Evolutionary conservation across 2,113 vertebrate species (phyloP).

Genomic region (Eulemur macaco): DNA sequence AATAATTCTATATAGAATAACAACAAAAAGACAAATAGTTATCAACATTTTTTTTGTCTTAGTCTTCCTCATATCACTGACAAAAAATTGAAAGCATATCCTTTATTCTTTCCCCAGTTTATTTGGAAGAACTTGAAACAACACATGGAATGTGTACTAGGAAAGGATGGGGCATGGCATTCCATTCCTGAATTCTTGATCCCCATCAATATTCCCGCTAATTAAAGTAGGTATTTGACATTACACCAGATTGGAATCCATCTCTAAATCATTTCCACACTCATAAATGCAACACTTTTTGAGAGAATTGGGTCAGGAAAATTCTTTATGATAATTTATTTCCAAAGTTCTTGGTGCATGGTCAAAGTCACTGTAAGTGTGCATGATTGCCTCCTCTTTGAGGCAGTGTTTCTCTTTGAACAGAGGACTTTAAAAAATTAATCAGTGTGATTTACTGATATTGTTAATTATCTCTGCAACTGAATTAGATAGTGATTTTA

Average conservation of each 20-base stretch:
- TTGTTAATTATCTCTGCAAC: not conserved
- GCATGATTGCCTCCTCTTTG: not conserved
- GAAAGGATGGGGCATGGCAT: not conserved
- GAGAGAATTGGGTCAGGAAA: not conserved
- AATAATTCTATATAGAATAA: not conserved
- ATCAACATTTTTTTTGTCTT: not conserved
- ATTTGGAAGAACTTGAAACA: not conserved
- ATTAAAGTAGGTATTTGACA: constrained; percentile 6
- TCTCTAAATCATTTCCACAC: not conserved
- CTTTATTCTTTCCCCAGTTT: not conserved
- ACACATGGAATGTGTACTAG: not conserved
- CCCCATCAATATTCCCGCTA: not conserved
- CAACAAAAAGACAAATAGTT: not conserved
- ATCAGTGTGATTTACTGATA: not conserved
- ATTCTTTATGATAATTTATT: not conserved
- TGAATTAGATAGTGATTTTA: constrained; percentile 13
- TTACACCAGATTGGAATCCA: not conserved
- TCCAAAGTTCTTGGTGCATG: not conserved
- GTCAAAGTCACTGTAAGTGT: not conserved
- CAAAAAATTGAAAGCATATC: not conserved
- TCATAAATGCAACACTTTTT: not conserved
- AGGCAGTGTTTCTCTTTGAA: constrained; percentile 13
- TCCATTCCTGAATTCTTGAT: not conserved
- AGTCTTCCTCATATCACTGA: not conserved
- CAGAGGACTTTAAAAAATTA: not conserved